Base-by-base conservation (phyloP, 2,888 invertebrate genomes). In the Harpagoxenus sublaevis region DNA sequence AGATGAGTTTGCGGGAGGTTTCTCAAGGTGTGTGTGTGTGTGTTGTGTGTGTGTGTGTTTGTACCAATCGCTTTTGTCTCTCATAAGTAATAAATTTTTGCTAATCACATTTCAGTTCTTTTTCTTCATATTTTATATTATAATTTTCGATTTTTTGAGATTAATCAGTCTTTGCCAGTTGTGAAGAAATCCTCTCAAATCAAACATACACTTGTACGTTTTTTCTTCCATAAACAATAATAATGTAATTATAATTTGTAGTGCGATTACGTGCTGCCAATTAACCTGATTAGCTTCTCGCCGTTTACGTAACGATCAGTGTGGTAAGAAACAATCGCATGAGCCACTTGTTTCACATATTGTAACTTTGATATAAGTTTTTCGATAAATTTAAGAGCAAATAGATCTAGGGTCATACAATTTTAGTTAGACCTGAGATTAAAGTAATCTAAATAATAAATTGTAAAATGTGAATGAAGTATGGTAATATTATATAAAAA, bases 371-470 rank as follows among this genome's bases (percentile, higher is more conserved):
- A 51, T 35, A 18, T 35, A 31, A 18, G 12, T 18, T 65, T 65
- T 75, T 18, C 6, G 35, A 35, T 35, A 35, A 6, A 48, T 42
- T 60, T 42, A 42, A 74, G 3, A 60, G 9, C 15, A 57, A 10
- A 15, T 73, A 39, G 15, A 71, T 39, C 9, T 9, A 2, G 15
- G 35, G 6, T 35, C 35, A 35, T 35, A 6, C 6, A 35, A 35
- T 6, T 35, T 35, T 35, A 35, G 35, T 35, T 35, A 35, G 6
- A 35, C 31, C 31, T 31, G 31, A 31, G 31, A 31, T 31, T 31
- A 31, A 60, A 42, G 3, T 71, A 23, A 71, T 73, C 9, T 48
- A 55, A 23, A 73, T 71, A 55, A 71, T 53, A 42, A 66, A 66
- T 55, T 35, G 9, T 18, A 62, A 35, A 62, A 55, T 39, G n/a